Evolutionary conservation across 2,797 vertebrate species (phyloP).

Genomic region (Fundulus diaphanus): DNA sequence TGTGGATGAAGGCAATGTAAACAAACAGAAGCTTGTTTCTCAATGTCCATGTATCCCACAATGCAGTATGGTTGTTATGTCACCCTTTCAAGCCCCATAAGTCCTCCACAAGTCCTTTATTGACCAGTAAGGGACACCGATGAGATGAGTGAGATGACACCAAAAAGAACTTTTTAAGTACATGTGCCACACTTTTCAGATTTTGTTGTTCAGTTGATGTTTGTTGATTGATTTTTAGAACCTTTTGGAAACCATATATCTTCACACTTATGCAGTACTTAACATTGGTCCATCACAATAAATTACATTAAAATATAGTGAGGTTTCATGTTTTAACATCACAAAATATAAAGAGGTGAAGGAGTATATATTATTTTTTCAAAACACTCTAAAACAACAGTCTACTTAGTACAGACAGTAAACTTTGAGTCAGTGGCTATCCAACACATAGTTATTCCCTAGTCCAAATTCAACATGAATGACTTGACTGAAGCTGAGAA

Average conservation of each 20-base stretch:
- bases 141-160: neutral
- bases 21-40: no score
- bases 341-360: neutral
- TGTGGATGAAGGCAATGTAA: no score
- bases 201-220: neutral
- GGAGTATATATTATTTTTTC: slow-evolving; percentile 43
- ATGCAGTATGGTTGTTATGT: no score
- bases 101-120: neutral
- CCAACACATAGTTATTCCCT: slow-evolving; percentile 69
- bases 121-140: neutral
- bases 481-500: slow-evolving; percentile 73
- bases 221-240: neutral
- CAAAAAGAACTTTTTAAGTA: neutral
- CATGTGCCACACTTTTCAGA: neutral
- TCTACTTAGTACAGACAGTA: neutral
- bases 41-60: no score
- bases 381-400: neutral
- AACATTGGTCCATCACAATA: neutral
- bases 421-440: slow-evolving; percentile 32
- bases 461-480: slow-evolving; percentile 71
- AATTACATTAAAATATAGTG: neutral
- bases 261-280: neutral
- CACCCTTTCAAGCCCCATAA: no score
- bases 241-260: neutral
- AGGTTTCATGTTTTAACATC: neutral